Evolutionary conservation across 2,888 invertebrate genomes (phyloP), one percentile per base, ranked within the genome.

Genomic region (Boloria euphrosyne): DNA sequence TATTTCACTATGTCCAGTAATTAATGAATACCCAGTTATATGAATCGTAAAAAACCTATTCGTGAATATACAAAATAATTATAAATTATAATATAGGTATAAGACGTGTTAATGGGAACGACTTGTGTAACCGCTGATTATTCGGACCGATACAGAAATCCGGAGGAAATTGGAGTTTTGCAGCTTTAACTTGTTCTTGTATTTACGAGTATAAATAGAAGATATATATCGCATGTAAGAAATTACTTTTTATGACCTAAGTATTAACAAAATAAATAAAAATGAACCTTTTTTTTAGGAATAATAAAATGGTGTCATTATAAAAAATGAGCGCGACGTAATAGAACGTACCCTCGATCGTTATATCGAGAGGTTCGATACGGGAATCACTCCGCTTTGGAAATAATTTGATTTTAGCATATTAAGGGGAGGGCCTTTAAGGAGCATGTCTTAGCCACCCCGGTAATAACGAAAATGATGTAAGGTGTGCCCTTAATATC

Each of bases 351-450:
- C 81, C 83, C 84, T 70, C 72, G 79, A 71, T 74, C 76, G 79
- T 83, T 84, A 88, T 86, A 89, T 84, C 76, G 84, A 81, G 83
- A 82, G 86, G 82, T 90, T 90, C 90, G 90, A 90, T 89, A 72
- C 78, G 84, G 82, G 89, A 88, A 89, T 90, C 90, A 88, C 90
- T 90, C 88, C 87, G 85, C 84, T 83, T 87, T 84, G 86, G 81
- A 91, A 92, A 90, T 92, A 92, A 92, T 92, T 92, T 92, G 92
- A 90, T 91, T 92, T 92, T 91, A 92, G 91, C 92, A 91, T 92
- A 91, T 91, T 91, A 92, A 89, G 87, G 88, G 86, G 85, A 86
- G 71, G 83, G 66, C 62, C 68, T 66, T 49, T 87, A 88, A 90
- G 91, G 85, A 87, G 84, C 82, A 83, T 87, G 88, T 90, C 89